Evolutionary conservation across 2,888 invertebrate genomes (phyloP).

Genomic region (Macrophya annulata): DNA sequence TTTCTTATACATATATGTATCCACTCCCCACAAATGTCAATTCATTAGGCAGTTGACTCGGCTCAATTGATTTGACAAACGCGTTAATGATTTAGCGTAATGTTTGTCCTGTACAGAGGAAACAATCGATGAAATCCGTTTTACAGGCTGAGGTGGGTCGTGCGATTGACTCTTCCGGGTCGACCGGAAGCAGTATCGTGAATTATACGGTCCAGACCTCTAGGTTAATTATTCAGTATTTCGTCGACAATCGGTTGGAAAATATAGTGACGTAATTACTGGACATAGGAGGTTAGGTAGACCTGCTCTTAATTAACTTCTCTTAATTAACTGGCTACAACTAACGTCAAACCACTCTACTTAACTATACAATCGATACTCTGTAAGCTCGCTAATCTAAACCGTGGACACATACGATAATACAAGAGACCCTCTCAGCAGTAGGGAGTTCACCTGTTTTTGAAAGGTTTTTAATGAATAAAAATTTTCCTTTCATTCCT

Average conservation of each 20-base stretch:
- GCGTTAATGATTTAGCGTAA: neutral
- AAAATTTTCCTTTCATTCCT: neutral
- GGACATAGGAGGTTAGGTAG: conserved; percentile 16
- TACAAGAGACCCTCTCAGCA: neutral
- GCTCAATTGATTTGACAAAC: neutral
- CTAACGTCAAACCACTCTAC: conserved; percentile 45
- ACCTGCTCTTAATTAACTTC: conserved; percentile 39
- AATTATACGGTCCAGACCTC: conserved; percentile 36
- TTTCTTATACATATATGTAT: neutral
- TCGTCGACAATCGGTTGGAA: conserved; percentile 42
- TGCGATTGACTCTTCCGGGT: conserved; percentile 42
- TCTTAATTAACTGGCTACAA: conserved; percentile 50
- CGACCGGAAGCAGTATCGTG: conserved; percentile 16
- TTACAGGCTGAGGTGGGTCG: conserved; percentile 20
- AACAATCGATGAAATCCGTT: conserved; percentile 41
- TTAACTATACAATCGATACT: conserved; percentile 40
- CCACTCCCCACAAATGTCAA: neutral
- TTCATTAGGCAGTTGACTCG: neutral
- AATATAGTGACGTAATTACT: conserved; percentile 44
- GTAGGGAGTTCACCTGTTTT: neutral
- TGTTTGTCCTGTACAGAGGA: neutral
- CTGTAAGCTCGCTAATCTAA: conserved; percentile 21
- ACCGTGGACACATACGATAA: neutral
- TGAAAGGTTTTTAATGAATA: neutral
- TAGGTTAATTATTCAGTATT: conserved; percentile 48